These are phyloP conservation scores for Drosophila subpulchrella DNA, from an alignment of 1,140 invertebrate genomes.

Conservation along the genomic window DNA sequence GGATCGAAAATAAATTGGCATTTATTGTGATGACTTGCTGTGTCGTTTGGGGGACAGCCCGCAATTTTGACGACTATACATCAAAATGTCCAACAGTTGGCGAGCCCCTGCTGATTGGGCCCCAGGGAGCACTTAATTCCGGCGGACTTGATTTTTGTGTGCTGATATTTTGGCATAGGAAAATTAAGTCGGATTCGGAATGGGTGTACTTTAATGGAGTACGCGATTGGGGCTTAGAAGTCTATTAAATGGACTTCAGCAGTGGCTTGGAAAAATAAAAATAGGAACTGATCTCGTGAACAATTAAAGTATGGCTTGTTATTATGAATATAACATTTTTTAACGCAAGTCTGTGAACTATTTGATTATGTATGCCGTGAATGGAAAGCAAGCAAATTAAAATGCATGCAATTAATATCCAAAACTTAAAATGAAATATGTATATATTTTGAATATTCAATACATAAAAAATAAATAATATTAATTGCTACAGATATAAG, in stretches of 20 bases:
- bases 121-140: slow-evolving; percentile 61
- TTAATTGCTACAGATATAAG: too few relatives aligned
- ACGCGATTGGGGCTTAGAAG: slow-evolving; percentile 8
- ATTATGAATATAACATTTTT: not conserved
- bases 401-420: too few relatives aligned
- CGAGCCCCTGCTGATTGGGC: slow-evolving; percentile 49
- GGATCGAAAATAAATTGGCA: slow-evolving; percentile 67
- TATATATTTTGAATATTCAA: too few relatives aligned
- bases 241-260: slow-evolving; percentile 24
- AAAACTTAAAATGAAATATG: too few relatives aligned
- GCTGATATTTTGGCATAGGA: slow-evolving; percentile 10
- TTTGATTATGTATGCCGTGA: too few relatives aligned
- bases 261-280: not conserved
- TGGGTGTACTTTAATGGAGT: slow-evolving; percentile 19
- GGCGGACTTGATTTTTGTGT: slow-evolving; percentile 28
- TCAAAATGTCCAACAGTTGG: slow-evolving; percentile 55
- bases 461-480: too few relatives aligned
- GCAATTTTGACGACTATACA: slow-evolving; percentile 39
- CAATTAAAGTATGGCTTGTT: not conserved
- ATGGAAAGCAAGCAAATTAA: too few relatives aligned
- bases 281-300: not conserved
- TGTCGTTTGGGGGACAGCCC: slow-evolving; percentile 2
- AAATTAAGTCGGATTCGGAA: slow-evolving; percentile 16
- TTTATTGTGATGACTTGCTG: slow-evolving; percentile 62
- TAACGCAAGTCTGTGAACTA: too few relatives aligned